Evolutionary conservation across 2,888 invertebrate genomes (phyloP).

Genomic region (Drosophila niveifrons): DNA sequence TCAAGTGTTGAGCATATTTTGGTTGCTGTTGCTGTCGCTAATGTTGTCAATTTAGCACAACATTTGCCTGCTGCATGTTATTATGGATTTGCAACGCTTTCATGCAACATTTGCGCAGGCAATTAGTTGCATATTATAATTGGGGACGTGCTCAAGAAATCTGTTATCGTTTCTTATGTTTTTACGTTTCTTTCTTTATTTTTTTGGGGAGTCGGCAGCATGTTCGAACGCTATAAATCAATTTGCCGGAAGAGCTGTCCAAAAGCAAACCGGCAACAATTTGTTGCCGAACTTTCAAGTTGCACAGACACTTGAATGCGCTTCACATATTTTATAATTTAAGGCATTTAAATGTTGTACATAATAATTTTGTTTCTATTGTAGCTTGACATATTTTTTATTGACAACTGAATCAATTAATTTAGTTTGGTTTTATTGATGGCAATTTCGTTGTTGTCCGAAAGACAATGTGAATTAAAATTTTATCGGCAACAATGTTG

Average conservation of each 20-base stretch:
- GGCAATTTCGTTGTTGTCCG: conserved; percentile 1
- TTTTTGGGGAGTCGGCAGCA: conserved; percentile 50
- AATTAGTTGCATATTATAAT: conserved; percentile 76
- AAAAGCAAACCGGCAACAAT: conserved; percentile 58
- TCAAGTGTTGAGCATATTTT: conserved; percentile 28
- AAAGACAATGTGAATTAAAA: conserved; percentile 73
- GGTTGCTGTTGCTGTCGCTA: conserved; percentile 35
- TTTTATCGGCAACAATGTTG: conserved; percentile 77
- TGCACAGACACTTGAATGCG: conserved; percentile 26
- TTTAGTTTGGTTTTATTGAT: conserved; percentile 5
- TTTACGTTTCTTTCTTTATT: conserved; percentile 7
- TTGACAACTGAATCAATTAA: conserved; percentile 7
- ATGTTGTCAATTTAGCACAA: conserved; percentile 81
- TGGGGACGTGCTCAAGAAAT: conserved; percentile 66
- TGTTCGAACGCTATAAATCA: conserved; percentile 79
- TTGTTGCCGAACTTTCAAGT: background rate
- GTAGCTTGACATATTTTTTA: background rate
- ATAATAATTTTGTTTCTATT: background rate
- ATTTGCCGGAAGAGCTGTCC: conserved; percentile 59
- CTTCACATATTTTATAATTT: conserved; percentile 24
- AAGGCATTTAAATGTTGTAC: background rate
- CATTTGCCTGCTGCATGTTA: conserved; percentile 69
- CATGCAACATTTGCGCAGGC: conserved; percentile 69
- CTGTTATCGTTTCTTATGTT: conserved; percentile 5
- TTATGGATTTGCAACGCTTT: conserved; percentile 72